Percentiles rank a stretch among this genome's conserved stretches.
These are phyloP conservation scores for Oreochromis mossambicus DNA, from an alignment of 2,797 vertebrate species.

Conservation along the genomic window DNA sequence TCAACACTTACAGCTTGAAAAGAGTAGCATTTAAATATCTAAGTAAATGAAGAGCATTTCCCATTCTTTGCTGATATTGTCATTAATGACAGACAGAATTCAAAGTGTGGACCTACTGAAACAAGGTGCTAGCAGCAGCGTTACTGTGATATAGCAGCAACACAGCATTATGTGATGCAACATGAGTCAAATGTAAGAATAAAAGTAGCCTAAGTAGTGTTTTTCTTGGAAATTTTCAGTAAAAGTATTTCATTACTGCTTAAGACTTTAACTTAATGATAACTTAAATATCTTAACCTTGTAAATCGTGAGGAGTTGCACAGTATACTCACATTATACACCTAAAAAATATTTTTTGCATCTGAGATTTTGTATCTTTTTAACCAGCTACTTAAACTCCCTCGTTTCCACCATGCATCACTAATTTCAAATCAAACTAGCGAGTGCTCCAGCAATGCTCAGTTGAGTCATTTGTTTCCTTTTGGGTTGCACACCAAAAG, in stretches of 20 bases:
- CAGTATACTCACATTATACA: background rate
- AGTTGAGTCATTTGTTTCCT: fast-evolving
- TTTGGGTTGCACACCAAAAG: background rate
- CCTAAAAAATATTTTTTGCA: background rate
- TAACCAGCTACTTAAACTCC: background rate
- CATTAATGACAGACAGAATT: background rate
- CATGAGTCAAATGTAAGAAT: fast-evolving
- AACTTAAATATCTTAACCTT: background rate
- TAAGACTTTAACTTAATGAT: background rate
- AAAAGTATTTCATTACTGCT: background rate
- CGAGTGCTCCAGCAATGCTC: background rate
- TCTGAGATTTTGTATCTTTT: background rate
- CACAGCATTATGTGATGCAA: background rate
- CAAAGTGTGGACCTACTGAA: background rate
- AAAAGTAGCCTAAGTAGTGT: background rate
- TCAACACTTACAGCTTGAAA: background rate
- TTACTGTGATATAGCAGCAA: background rate
- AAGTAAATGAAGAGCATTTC: background rate
- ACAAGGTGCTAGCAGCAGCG: background rate
- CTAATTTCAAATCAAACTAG: background rate
- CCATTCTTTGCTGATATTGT: background rate
- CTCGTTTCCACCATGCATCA: background rate
- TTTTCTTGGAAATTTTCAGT: background rate
- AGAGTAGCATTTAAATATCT: background rate
- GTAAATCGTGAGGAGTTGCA: background rate